These are phyloP conservation scores for Cryptus viduatorius DNA, from an alignment of 2,888 invertebrate species.

Conservation along the genomic window DNA sequence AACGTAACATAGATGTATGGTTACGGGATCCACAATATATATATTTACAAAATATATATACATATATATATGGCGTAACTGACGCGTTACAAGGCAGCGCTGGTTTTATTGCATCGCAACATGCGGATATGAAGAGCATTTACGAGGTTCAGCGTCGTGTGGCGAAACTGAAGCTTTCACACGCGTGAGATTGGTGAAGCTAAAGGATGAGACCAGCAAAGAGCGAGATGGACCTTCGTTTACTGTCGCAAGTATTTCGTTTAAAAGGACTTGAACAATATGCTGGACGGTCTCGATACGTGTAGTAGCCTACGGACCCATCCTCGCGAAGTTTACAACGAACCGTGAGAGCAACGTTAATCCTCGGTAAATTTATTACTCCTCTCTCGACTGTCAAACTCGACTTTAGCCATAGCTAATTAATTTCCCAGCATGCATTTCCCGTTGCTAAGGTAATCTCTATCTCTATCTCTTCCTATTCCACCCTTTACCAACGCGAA, in stretches of 20 bases:
- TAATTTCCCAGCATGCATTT: constrained; percentile 48
- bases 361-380: constrained; percentile 61
- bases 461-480: too few relatives aligned
- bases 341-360: constrained; percentile 42
- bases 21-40: not conserved
- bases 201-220: not conserved
- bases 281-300: not conserved
- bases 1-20: not conserved
- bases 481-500: not conserved
- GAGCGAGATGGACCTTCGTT: constrained; percentile 16
- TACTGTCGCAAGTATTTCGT: constrained; percentile 60
- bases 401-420: constrained; percentile 48
- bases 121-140: constrained; percentile 59
- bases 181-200: not conserved
- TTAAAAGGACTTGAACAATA: constrained; percentile 41
- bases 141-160: constrained; percentile 58
- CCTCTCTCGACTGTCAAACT: constrained; percentile 36
- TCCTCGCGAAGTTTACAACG: constrained; percentile 37
- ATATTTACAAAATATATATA: too few relatives aligned
- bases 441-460: not conserved
- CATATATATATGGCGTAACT: too few relatives aligned
- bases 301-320: constrained; percentile 6
- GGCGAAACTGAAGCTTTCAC: constrained; percentile 39
- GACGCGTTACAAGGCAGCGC: constrained; percentile 14
- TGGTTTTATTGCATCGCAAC: constrained; percentile 60